Percentiles rank a stretch among this genome's conserved stretches.
Evolutionary conservation across 2,888 invertebrate species (phyloP).

Genomic region (Synanthedon myopaeformis): DNA sequence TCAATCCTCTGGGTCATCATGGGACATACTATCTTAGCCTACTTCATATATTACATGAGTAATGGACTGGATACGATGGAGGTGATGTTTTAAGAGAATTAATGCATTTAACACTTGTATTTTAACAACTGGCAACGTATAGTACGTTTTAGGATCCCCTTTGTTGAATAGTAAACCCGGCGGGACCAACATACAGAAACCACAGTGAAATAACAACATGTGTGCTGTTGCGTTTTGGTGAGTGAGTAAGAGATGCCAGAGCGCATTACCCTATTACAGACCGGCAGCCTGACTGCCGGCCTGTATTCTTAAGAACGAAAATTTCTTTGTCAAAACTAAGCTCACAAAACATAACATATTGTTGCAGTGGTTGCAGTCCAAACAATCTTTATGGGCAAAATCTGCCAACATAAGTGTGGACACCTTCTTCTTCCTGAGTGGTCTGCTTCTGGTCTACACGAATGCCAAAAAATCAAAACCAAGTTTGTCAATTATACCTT

Average conservation of each 20-base stretch:
- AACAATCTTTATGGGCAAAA: constrained; percentile 4
- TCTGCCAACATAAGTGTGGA: constrained; percentile 10
- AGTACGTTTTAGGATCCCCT: too few relatives aligned
- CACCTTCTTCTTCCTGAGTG: constrained; percentile 11
- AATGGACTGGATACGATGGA: constrained; percentile 1
- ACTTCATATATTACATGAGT: background rate
- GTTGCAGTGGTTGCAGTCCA: constrained; percentile 5
- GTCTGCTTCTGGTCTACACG: constrained; percentile 9
- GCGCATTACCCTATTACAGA: too few relatives aligned
- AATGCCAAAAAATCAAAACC: constrained; percentile 6
- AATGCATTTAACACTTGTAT: too few relatives aligned
- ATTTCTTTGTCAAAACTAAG: background rate
- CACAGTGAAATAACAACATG: too few relatives aligned
- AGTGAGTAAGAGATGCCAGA: too few relatives aligned
- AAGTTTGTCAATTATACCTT: constrained; percentile 1
- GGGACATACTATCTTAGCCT: constrained; percentile 4
- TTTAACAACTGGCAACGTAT: too few relatives aligned
- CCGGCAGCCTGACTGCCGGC: too few relatives aligned
- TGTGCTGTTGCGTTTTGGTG: too few relatives aligned
- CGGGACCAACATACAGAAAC: too few relatives aligned
- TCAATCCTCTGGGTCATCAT: constrained; percentile 29
- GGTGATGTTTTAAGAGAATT: too few relatives aligned
- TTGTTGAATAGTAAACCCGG: too few relatives aligned
- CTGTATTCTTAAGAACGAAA: too few relatives aligned
- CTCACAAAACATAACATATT: background rate